Conservation (phyloP, 1,140 invertebrate genomes). For the Diprion similis region DNA sequence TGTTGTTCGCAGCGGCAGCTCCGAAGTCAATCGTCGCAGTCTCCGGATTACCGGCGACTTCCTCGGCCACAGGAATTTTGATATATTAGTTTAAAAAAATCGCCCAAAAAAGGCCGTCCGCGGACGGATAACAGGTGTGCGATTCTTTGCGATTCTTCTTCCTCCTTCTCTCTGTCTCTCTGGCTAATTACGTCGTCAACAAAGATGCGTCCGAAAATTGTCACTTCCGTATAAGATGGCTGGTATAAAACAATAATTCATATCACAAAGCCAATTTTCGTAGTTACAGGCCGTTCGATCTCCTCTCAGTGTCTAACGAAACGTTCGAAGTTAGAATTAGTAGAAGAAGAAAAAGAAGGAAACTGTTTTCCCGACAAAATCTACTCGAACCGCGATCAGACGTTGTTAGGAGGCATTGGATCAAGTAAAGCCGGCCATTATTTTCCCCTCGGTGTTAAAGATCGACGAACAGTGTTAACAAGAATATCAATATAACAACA, state of each 20-base stretch:
- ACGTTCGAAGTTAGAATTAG: not conserved
- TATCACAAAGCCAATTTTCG: conserved; percentile 36
- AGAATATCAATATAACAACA: too few relatives aligned
- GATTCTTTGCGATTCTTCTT: not conserved
- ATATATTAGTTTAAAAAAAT: conserved; percentile 29
- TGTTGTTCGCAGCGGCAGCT: conserved; percentile 56
- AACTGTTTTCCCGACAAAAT: too few relatives aligned
- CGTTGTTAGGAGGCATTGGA: too few relatives aligned
- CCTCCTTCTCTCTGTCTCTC: too few relatives aligned
- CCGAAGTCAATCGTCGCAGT: conserved; percentile 52
- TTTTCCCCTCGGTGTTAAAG: conserved; percentile 6
- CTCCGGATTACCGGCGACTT: conserved; percentile 53
- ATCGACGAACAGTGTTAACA: not conserved
- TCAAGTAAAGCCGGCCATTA: conserved; percentile 6
- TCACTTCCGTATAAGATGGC: conserved; percentile 43
- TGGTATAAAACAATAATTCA: conserved; percentile 31
- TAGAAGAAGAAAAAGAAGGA: not conserved
- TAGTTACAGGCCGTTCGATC: too few relatives aligned
- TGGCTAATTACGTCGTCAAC: not conserved
- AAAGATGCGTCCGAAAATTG: conserved; percentile 48
- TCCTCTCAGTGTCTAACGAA: too few relatives aligned
- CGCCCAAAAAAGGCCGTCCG: not conserved
- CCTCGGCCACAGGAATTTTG: conserved; percentile 64
- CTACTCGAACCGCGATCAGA: too few relatives aligned
- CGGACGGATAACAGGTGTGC: conserved; percentile 25